Evolutionary conservation across 2,888 invertebrate species (phyloP).

Genomic region (Athalia cordata): DNA sequence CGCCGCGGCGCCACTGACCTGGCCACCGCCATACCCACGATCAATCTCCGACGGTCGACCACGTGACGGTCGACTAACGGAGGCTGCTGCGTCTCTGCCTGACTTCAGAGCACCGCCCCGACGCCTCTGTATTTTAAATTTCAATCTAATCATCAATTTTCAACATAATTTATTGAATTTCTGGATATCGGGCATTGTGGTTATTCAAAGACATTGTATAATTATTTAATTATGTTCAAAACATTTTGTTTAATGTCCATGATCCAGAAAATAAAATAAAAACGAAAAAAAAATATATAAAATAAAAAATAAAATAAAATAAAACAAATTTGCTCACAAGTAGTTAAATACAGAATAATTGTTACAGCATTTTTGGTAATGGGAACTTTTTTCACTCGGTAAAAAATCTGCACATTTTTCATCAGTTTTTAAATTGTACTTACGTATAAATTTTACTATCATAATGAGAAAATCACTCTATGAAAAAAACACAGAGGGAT

Average conservation of each 20-base stretch:
- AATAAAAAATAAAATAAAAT: not conserved
- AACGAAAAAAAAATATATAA: too few species aligned
- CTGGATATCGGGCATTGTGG: too few species aligned
- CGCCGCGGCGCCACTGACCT: conserved; percentile 42
- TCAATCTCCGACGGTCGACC: conserved; percentile 28
- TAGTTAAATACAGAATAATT: too few species aligned
- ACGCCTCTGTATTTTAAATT: too few species aligned
- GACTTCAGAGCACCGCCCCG: too few species aligned
- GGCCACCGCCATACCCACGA: conserved; percentile 1
- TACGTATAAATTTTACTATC: conserved; percentile 2
- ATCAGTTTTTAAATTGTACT: not conserved
- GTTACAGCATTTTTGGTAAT: too few species aligned
- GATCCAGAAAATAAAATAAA: not conserved
- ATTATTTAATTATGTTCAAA: not conserved
- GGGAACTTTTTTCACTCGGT: not conserved
- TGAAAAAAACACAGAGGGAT: not conserved
- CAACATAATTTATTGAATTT: too few species aligned
- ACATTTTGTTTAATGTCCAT: conserved; percentile 6
- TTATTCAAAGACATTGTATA: too few species aligned
- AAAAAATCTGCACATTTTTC: not conserved
- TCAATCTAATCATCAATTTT: too few species aligned
- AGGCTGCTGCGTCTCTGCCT: not conserved
- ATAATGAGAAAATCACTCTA: not conserved
- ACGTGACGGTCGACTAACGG: not conserved
- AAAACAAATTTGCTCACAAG: too few species aligned